Evolutionary conservation across 2,797 vertebrate genomes (phyloP), one percentile per base, ranked within the genome.

Genomic region (Discoglossus pictus): DNA sequence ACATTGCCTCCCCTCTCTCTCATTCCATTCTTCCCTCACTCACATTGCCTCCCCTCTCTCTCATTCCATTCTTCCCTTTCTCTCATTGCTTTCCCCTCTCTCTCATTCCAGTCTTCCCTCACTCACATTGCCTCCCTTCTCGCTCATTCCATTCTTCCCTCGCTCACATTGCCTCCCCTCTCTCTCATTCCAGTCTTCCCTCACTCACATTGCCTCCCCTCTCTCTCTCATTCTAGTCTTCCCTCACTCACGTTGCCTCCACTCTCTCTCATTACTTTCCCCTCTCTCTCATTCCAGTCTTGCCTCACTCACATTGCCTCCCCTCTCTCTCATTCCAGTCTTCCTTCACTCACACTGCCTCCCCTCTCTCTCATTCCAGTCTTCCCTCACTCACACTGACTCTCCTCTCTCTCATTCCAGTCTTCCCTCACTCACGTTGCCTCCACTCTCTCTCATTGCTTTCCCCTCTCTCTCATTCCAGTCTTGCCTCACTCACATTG

Each of bases 1-100:
- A n/a, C n/a, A n/a, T n/a, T n/a, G n/a, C 35, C 47, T 21, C 21
- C 56, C 43, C 52, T 62, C 43, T 27, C 54, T 62, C 55, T 23
- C 56, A 63, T 40, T 50, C 42, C 60, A 56, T 27, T 44, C 67
- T 61, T 55, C 39, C 38, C n/a, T n/a, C n/a, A n/a, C n/a, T n/a
- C n/a, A n/a, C n/a, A n/a, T n/a, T n/a, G n/a, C n/a, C n/a, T n/a
- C n/a, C n/a, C n/a, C n/a, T n/a, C n/a, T 43, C 11, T 23, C 17
- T 40, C 15, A 20, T 38, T 34, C 5, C 18, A 27, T 15, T 42
- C 47, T 39, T 15, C 3, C 12, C 11, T 61, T n/a, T 60, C 63
- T 35, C n/a, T 39, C 17, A 12, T 13, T 43, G 16, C 40, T 35
- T 54, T 21, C 21, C 56, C 43, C 52, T 62, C 43, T 27, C 54